A percentile compares a stretch with the other conserved stretches of the same genome.
Conservation (phyloP, 2,888 invertebrate species). For the Xestia xanthographa region DNA sequence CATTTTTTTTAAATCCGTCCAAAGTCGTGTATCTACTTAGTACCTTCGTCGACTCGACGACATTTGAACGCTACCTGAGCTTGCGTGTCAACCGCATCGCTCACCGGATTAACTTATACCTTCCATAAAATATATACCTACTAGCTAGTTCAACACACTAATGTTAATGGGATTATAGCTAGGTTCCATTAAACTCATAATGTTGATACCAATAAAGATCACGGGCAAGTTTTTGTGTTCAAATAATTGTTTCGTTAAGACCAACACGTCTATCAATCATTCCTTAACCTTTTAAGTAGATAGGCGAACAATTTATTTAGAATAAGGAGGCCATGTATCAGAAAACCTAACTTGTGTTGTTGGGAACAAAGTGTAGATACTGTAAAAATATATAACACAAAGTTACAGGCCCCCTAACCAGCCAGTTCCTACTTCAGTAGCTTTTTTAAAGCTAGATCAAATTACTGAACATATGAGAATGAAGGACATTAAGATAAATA, state of each 20-base stretch:
- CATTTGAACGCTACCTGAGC: conserved; percentile 75
- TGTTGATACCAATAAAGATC: conserved; percentile 82
- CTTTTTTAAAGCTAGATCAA: neutral
- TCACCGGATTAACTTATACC: conserved; percentile 83
- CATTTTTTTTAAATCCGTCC: conserved; percentile 40
- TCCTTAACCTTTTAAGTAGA: conserved; percentile 42
- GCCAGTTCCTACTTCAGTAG: neutral
- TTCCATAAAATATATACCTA: conserved; percentile 81
- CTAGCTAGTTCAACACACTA: conserved; percentile 76
- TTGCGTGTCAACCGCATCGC: conserved; percentile 81
- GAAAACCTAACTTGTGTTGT: neutral
- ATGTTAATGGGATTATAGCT: conserved; percentile 83
- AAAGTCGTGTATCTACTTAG: conserved; percentile 54
- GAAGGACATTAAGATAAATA: neutral
- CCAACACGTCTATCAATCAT: conserved; percentile 61
- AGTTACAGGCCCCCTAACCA: neutral
- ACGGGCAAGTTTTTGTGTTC: conserved; percentile 70
- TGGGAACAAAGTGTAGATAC: neutral
- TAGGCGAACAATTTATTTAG: conserved; percentile 35
- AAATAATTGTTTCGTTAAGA: conserved; percentile 61
- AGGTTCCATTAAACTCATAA: conserved; percentile 81
- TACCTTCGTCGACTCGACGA: conserved; percentile 60
- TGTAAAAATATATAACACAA: neutral
- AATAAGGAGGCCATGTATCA: conserved; percentile 15
- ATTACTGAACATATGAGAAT: conserved; percentile 8